Evolutionary conservation across 1,140 invertebrate species (phyloP).

Genomic region (Holcopasites calliopsidis): DNA sequence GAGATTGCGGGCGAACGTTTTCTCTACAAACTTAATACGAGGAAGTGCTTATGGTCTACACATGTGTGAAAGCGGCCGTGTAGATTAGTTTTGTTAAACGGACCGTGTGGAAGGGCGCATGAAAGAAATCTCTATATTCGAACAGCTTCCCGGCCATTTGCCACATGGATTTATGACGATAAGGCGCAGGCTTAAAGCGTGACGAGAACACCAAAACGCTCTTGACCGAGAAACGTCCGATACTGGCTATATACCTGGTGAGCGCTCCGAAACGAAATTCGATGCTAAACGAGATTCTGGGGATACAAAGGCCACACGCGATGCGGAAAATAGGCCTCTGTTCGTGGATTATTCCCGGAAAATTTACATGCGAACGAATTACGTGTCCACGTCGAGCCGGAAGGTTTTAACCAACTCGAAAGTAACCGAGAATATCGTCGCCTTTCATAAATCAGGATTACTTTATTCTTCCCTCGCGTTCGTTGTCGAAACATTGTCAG

Average conservation of each 20-base stretch:
- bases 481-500: not conserved
- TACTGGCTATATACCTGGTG: not conserved
- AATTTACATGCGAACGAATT: slow-evolving; percentile 42
- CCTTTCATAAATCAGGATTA: slow-evolving; percentile 6
- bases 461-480: not conserved
- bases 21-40: not conserved
- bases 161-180: slow-evolving; percentile 43
- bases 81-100: slow-evolving; percentile 23
- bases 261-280: slow-evolving; percentile 55
- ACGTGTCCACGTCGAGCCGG: slow-evolving; percentile 18
- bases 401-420: not conserved
- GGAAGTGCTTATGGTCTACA: not conserved
- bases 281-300: slow-evolving; percentile 57
- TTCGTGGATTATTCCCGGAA: slow-evolving; percentile 52
- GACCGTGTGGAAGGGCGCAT: not conserved
- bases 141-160: slow-evolving; percentile 20
- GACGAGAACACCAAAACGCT: slow-evolving; percentile 62
- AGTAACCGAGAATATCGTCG: not conserved
- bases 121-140: slow-evolving; percentile 35
- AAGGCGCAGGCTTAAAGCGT: slow-evolving; percentile 48
- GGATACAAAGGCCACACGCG: slow-evolving; percentile 33
- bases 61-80: not conserved
- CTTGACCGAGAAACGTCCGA: slow-evolving; percentile 53
- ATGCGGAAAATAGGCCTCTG: slow-evolving; percentile 25
- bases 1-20: too few relatives aligned